Conservation (phyloP, 1,140 invertebrate species). For the Heliothis virescens region DNA sequence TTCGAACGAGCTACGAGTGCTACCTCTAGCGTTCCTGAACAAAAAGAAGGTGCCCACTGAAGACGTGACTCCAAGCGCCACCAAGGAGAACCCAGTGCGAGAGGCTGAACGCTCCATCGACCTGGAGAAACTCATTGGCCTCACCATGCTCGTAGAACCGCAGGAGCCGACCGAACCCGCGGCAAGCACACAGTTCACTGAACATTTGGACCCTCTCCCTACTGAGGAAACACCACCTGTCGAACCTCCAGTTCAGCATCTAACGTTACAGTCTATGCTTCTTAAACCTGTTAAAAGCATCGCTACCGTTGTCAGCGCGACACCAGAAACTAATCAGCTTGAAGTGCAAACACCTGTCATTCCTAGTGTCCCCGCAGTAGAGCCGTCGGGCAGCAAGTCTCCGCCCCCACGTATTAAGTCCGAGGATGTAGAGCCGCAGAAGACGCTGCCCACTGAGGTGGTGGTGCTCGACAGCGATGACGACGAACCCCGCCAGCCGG, state of each 20-base stretch:
- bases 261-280: too few species aligned
- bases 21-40: constrained; percentile 73
- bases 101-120: constrained; percentile 77
- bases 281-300: too few species aligned
- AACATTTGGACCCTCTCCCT: background rate
- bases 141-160: constrained; percentile 29
- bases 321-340: background rate
- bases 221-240: background rate
- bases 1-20: constrained; percentile 64
- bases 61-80: constrained; percentile 54
- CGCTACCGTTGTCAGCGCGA: too few species aligned
- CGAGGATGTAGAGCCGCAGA: too few species aligned
- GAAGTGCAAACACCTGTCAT: background rate
- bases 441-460: constrained; percentile 47
- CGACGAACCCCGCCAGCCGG: constrained; percentile 51
- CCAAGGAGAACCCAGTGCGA: constrained; percentile 65
- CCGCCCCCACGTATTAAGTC: too few species aligned
- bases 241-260: background rate
- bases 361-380: background rate
- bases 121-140: constrained; percentile 75
- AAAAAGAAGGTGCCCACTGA: constrained; percentile 61
- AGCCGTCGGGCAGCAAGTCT: background rate
- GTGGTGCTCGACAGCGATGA: constrained; percentile 77
- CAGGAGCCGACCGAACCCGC: constrained; percentile 2
- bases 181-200: background rate